A percentile compares a stretch with the other conserved stretches of the same genome.
These are phyloP conservation scores for Paracanthobrama guichenoti DNA, from an alignment of 2,113 vertebrate genomes.

Conservation along the genomic window DNA sequence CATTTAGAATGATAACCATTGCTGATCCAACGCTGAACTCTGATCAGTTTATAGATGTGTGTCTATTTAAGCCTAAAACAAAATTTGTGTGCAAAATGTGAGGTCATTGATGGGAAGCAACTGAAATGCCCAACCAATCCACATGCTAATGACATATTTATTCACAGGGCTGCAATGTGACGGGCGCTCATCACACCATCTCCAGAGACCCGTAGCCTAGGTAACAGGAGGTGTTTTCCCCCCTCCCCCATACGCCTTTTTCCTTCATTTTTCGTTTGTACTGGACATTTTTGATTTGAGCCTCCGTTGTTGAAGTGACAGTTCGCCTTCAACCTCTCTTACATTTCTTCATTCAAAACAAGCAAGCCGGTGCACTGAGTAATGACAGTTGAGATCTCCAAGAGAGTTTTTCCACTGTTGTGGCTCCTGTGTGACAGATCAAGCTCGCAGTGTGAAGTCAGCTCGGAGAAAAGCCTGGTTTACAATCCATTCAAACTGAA, in stretches of 20 bases:
- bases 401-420: constrained; percentile 25
- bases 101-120: constrained; percentile 31
- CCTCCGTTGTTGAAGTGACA: constrained; percentile 37
- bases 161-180: constrained; percentile 16
- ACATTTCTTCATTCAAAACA: constrained; percentile 29
- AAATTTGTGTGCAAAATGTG: not conserved
- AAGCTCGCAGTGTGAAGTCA: constrained; percentile 22
- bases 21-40: not conserved
- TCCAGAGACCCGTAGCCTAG: constrained; percentile 49
- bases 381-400: constrained; percentile 12
- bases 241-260: constrained; percentile 5
- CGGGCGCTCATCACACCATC: not conserved
- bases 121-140: constrained; percentile 8
- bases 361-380: not conserved
- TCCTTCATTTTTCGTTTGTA: constrained; percentile 40
- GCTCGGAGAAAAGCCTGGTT: not conserved
- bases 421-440: constrained; percentile 19
- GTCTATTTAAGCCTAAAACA: too few species aligned
- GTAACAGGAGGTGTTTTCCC: constrained; percentile 51
- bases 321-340: constrained; percentile 7
- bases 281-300: constrained; percentile 11
- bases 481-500: not conserved
- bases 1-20: not conserved
- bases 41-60: not conserved
- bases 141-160: constrained; percentile 43